These are phyloP conservation scores for Sebastes oblongus DNA, from an alignment of 2,797 vertebrate genomes.

Conservation along the genomic window DNA sequence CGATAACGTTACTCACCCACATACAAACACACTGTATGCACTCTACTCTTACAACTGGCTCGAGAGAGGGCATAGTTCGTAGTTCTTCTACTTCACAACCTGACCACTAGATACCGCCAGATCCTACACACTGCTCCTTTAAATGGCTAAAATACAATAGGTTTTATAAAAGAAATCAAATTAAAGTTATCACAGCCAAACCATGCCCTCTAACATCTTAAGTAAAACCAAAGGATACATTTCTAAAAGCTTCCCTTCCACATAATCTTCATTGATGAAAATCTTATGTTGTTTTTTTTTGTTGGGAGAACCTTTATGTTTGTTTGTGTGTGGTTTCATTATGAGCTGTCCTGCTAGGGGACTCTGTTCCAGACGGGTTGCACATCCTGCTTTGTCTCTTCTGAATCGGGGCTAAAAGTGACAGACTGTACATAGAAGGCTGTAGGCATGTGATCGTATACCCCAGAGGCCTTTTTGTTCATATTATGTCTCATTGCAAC, in stretches of 20 bases:
- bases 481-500: constrained; percentile 39
- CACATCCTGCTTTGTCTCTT: constrained; percentile 50
- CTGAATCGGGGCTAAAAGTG: constrained; percentile 29
- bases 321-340: neutral
- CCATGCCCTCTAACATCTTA: constrained; percentile 2
- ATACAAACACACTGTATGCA: no score
- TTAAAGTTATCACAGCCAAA: constrained; percentile 33
- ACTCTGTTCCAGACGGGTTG: constrained; percentile 53
- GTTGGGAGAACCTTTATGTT: neutral
- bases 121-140: no score
- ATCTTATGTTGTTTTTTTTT: neutral
- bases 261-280: neutral
- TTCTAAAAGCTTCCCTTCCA: constrained; percentile 33
- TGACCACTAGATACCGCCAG: no score
- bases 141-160: neutral
- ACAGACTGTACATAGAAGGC: constrained; percentile 56
- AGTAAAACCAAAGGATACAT: constrained; percentile 68
- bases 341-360: constrained; percentile 32
- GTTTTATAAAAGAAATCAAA: constrained; percentile 18
- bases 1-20: no score
- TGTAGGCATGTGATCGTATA: constrained; percentile 67
- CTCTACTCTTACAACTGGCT: no score
- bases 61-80: no score
- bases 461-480: constrained; percentile 79
- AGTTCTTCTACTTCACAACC: no score